Base-by-base conservation (phyloP, 2,113 vertebrate genomes). In the Oenanthe melanoleuca region DNA sequence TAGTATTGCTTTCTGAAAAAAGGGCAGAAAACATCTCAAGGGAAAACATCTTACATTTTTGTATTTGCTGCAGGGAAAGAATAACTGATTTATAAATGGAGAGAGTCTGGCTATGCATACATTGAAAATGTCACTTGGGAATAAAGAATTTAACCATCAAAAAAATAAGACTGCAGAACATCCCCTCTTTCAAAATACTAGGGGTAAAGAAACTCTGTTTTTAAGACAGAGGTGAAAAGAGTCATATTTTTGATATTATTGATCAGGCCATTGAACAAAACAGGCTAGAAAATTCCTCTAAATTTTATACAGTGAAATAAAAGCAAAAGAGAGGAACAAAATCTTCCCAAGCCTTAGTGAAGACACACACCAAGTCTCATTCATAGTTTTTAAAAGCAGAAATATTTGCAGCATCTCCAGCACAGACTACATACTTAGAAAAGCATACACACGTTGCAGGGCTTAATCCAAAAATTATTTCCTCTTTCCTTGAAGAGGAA, bases 381-480 rank as follows among this genome's bases (percentile, higher is more conserved):
- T 28, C 22, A 44, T 5, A 7, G 25, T 67, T 92, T 88, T 49
- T 44, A 63, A 86, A 88, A 86, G 34, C 56, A 92, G 40, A 16
- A 23, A 44, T 84, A n/a, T 37, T 37, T 70, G 22, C 56, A 84
- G 28, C 34, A 78, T 28, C 38, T 86, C 7, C 60, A 92, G 31
- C 31, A 34, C 31, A 91, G 33, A 56, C 31, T 80, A 37, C 2
- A 2, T 44, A 47, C 21, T 79, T 49, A 61, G 66, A 94, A 75
- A 4, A 59, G 11, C 29, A 55, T 33, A 34, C 6, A 38, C 38
- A 24, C 9, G 26, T 69, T 72, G 22, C 63, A 94, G 29, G 77
- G 21, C 42, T 90, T 86, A 80, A 88, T 88, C 22, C 11, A 88
- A 89, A 95, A 87, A 73, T 33, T 79, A 50, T 88, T 94, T 88